Evolutionary conservation across 2,113 vertebrate genomes (phyloP).

Genomic region (Tursiops truncatus): DNA sequence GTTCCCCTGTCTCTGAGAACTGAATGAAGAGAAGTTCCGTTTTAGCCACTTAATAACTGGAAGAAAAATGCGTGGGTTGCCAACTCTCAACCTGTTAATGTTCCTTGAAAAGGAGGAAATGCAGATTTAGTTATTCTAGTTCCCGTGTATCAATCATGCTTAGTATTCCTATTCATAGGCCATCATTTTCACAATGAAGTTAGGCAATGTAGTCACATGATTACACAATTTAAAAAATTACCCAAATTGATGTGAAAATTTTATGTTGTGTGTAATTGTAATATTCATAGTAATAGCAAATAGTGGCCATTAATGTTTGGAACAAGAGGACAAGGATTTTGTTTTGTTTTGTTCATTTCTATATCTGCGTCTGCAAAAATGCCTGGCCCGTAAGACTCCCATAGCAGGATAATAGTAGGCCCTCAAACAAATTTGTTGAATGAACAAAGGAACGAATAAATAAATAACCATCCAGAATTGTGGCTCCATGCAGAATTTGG

Average conservation of each 20-base stretch:
- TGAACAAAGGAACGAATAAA: neutral
- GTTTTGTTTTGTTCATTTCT: neutral
- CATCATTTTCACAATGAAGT: neutral
- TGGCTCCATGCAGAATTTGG: neutral
- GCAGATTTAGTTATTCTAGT: conserved; percentile 46
- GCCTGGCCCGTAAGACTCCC: neutral
- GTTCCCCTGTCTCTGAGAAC: neutral
- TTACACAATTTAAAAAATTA: neutral
- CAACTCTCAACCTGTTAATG: neutral
- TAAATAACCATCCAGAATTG: neutral
- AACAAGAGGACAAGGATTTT: neutral
- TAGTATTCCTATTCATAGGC: neutral
- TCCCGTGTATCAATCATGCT: neutral
- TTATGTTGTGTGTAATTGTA: neutral
- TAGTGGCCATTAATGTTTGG: neutral
- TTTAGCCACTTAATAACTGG: neutral
- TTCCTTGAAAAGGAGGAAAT: neutral
- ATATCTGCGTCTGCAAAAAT: neutral
- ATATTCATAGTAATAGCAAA: neutral
- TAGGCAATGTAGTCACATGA: neutral
- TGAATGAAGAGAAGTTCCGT: neutral
- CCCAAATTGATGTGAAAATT: neutral
- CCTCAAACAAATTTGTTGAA: neutral
- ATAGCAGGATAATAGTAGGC: neutral
- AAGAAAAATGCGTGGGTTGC: neutral